phyloP scores from a whole-genome alignment of 2,113 vertebrate species.

The Notiomystis cincta region DNA sequence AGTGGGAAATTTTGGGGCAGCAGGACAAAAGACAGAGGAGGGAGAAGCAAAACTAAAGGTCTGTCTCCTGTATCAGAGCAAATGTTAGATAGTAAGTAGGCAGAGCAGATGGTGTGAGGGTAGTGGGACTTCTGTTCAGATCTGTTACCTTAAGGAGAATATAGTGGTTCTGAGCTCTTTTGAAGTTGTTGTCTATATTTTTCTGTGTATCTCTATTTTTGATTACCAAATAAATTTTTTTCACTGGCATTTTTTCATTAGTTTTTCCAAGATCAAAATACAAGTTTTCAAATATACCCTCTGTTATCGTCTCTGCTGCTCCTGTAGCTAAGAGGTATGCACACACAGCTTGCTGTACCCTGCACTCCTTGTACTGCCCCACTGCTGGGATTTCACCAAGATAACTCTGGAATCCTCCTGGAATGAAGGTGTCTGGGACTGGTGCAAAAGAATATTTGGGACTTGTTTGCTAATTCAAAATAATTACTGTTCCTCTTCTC shows the following conservation, averaged over 20 bases:
- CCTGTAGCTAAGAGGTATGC: background rate
- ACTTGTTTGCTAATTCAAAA: background rate
- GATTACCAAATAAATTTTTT: background rate
- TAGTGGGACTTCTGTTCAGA: background rate
- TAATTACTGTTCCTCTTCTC: background rate
- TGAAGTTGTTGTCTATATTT: background rate
- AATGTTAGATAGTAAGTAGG: background rate
- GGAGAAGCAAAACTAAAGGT: background rate
- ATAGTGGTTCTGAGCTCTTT: background rate
- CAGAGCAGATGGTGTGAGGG: background rate
- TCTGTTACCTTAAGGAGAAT: background rate
- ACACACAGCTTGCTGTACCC: background rate
- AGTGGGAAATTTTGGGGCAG: background rate
- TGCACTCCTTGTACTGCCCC: background rate
- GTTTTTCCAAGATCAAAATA: background rate
- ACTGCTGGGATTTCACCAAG: background rate
- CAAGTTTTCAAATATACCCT: background rate
- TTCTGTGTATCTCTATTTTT: background rate
- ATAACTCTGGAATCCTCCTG: background rate
- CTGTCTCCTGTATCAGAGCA: background rate
- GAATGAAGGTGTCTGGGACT: background rate
- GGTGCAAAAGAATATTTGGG: background rate
- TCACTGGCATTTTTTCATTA: background rate
- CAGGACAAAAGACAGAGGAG: background rate
- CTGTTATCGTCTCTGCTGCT: background rate